Evolutionary conservation across 2,797 vertebrate species (phyloP).

Genomic region (Neosilurus hyrtlii): DNA sequence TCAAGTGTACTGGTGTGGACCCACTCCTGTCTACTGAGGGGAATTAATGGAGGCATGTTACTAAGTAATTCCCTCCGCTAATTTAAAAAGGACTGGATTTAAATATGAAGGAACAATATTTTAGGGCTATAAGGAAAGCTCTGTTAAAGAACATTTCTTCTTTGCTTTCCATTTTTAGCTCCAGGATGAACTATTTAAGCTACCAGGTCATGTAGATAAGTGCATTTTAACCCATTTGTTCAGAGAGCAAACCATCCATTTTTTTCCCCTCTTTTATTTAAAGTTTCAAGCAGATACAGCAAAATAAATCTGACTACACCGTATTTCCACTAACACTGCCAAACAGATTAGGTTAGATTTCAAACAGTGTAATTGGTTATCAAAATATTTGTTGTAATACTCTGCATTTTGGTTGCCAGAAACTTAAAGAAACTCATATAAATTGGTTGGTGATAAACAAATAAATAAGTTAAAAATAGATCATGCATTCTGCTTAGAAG

Average conservation of each 20-base stretch:
- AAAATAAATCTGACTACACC: too few relatives aligned
- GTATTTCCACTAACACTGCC: too few relatives aligned
- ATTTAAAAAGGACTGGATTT: neutral
- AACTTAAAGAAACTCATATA: too few relatives aligned
- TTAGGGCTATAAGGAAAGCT: neutral
- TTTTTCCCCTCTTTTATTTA: neutral
- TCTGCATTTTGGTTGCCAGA: too few relatives aligned
- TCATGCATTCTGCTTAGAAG: too few relatives aligned
- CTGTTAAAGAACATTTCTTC: neutral
- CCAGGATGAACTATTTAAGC: neutral
- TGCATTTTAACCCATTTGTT: neutral
- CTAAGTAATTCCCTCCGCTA: neutral
- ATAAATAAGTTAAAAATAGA: too few relatives aligned
- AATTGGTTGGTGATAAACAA: too few relatives aligned
- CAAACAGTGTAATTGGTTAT: too few relatives aligned
- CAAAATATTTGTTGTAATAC: too few relatives aligned
- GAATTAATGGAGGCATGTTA: neutral
- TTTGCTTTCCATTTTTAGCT: neutral
- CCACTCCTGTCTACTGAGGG: neutral
- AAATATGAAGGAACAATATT: neutral
- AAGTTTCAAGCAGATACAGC: too few relatives aligned
- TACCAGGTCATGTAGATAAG: neutral
- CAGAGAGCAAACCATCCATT: neutral
- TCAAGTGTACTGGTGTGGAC: too few relatives aligned
- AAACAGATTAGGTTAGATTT: too few relatives aligned